Percentiles rank a stretch among this genome's conserved stretches.
phyloP scores from a whole-genome alignment of 1,140 invertebrate genomes.

The Tenebrio molitor region DNA sequence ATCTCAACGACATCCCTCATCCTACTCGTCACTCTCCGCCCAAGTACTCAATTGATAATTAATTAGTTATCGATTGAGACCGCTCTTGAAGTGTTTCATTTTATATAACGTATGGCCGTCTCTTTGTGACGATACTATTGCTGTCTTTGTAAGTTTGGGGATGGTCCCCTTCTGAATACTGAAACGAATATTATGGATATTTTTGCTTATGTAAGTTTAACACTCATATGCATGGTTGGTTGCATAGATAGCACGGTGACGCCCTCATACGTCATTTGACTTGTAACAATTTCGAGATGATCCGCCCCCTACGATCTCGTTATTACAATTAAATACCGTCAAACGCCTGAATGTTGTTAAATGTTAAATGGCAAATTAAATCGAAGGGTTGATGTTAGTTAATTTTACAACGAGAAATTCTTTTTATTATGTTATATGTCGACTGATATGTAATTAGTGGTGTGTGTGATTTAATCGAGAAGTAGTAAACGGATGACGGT shows the following conservation, averaged over 20 bases:
- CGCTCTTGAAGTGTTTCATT: no score
- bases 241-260: not conserved
- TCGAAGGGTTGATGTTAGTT: constrained; percentile 25
- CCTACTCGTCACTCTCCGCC: no score
- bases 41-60: no score
- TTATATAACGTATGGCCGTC: no score
- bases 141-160: no score
- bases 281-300: constrained; percentile 18
- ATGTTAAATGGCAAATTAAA: constrained; percentile 26
- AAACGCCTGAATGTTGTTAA: constrained; percentile 25
- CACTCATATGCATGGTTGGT: not conserved
- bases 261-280: constrained; percentile 23
- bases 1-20: no score
- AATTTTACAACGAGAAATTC: constrained; percentile 20
- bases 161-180: no score
- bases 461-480: constrained; percentile 41
- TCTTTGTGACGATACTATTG: no score
- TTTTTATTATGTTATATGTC: constrained; percentile 25
- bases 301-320: constrained; percentile 26
- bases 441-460: constrained; percentile 37
- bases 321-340: constrained; percentile 37
- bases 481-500: constrained; percentile 27
- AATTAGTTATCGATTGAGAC: no score
- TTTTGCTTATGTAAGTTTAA: not conserved
- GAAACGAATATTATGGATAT: not conserved